Base-by-base conservation (phyloP, 2,113 vertebrate genomes). In the Paramormyrops kingsleyae region DNA sequence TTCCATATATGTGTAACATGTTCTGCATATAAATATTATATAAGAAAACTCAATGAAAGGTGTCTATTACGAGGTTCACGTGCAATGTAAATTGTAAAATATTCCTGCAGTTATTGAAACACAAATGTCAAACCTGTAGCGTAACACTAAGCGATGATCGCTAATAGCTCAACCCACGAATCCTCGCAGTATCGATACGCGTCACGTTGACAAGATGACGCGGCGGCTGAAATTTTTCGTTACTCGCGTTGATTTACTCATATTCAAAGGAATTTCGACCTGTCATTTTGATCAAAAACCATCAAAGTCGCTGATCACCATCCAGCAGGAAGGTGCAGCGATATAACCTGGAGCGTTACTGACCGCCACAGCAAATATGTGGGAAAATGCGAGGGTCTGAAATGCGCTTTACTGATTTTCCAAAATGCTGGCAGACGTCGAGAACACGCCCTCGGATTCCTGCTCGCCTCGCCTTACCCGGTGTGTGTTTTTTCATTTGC, bases 401-500 rank as follows among this genome's bases (percentile, higher is more conserved):
- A 35, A 77, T 2, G 70, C 4, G 70, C 70, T 77, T 77, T 39
- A 39, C 70, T n/a, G n/a, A 31, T 27, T 39, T 74, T 15, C 13
- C 21, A 84, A 7, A n/a, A 46, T n/a, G 9, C 9, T n/a, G 19
- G 52, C 84, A 62, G 9, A 89, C 87, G 44, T 74, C 46, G 46
- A 89, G 91, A 92, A 92, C 89, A 91, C 93, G 94, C 93, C 92
- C 93, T 92, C 52, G 83, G 89, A 88, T 87, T 90, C 92, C 91
- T 92, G 90, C 70, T 90, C 91, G 92, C 89, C 88, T 93, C 91
- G 35, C 91, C 90, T 92, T 90, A 90, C 93, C 91, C 92, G 90
- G 91, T 93, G 89, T 94, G 94, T 91, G 90, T 90, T 89, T 91
- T 95, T 94, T 94, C 94, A 94, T 95, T 92, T 92, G 94, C 94